Conservation (phyloP, 1,140 invertebrate species). For the Hypsibius dujardini region DNA sequence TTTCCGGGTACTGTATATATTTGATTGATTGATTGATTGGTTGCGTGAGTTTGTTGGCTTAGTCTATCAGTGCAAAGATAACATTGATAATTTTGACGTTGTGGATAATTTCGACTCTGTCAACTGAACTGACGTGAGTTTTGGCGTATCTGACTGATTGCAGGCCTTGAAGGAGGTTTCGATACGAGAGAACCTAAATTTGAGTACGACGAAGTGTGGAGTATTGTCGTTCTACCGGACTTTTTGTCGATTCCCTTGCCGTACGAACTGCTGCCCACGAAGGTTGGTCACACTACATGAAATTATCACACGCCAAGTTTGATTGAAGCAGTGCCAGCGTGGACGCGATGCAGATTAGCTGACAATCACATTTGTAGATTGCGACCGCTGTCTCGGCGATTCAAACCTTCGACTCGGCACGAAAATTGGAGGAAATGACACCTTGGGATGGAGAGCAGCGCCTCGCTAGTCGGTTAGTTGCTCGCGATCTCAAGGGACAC, state of each 20-base stretch:
- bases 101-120: slow-evolving; percentile 1
- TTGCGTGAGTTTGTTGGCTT: too few species aligned
- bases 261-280: slow-evolving; percentile 39
- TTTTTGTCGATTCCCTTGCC: slow-evolving; percentile 55
- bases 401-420: slow-evolving; percentile 62
- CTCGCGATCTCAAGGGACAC: background rate
- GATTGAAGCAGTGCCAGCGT: too few species aligned
- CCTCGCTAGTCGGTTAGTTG: slow-evolving; percentile 52
- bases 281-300: too few species aligned
- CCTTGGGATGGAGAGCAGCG: slow-evolving; percentile 85
- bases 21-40: too few species aligned
- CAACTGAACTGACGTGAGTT: background rate
- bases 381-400: slow-evolving; percentile 33
- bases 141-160: background rate
- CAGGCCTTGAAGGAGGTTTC: slow-evolving; percentile 79
- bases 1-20: too few species aligned
- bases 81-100: too few species aligned
- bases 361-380: too few species aligned
- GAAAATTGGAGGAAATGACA: slow-evolving; percentile 63
- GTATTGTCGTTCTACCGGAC: slow-evolving; percentile 58
- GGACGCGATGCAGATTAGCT: too few species aligned
- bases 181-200: slow-evolving; percentile 51
- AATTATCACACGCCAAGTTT: too few species aligned
- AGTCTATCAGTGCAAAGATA: too few species aligned
- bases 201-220: slow-evolving; percentile 56